Base-by-base conservation (phyloP, 2,797 vertebrate genomes). In the Urosaurus nigricauda region DNA sequence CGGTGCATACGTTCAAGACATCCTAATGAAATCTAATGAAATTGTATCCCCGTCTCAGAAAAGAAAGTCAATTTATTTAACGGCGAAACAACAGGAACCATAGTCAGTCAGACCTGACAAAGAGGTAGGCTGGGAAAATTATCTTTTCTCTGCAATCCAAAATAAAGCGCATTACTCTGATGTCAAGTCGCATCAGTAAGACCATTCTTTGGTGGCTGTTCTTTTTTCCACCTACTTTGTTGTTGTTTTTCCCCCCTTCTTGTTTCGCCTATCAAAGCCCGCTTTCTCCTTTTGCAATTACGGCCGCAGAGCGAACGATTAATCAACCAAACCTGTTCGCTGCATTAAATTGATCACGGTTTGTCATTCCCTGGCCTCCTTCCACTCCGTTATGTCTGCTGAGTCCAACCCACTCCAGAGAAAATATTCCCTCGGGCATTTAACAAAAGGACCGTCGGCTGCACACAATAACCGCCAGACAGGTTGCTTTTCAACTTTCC, bases 161-260 rank as follows among this genome's bases (percentile, higher is more conserved):
- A 92, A 75, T 13, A 68, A 24, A 93, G 79, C 70, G 89, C 83
- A 93, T 94, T 92, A 93, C 87, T 85, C 87, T 81, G 84, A 92
- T 86, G 92, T 92, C 94, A 94, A 73, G 53, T 86, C 88, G 85
- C 93, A 95, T 94, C 94, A 92, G 90, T 85, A 93, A 88, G 16
- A 12, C 83, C 85, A 51, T 75, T 43, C n/a, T 63, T 87, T 26
- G 1, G 29, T 35, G 1, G 21, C 24, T 56, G 68, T 21, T 26
- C 65, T 32, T 68, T 32, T 32, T 13, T 13, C 65, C 29, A 29
- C 32, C 65, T 68, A 13, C 29, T 12, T 68, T 5, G 7, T 32
- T 68, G 9, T 29, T 32, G 19, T 29, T 26, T 35, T n/a, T 5
- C 37, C 2, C 4, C 1, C 13, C 37, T 47, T 32, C 70, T 26